Evolutionary conservation across 1,140 invertebrate species (phyloP).

Genomic region (Tetraneura akinire): DNA sequence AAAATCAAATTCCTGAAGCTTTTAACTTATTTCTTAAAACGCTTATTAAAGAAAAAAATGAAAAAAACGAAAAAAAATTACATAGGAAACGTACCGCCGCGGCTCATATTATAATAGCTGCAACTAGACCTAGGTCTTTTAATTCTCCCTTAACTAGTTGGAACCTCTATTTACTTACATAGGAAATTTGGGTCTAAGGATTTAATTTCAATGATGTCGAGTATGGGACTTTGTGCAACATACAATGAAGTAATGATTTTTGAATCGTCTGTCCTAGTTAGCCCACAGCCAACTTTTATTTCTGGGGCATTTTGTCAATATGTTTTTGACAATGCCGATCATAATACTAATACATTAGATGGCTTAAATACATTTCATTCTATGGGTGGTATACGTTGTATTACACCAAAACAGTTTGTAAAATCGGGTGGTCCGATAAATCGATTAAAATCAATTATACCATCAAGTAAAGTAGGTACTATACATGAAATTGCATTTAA

Average conservation of each 20-base stretch:
- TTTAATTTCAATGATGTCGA: neutral
- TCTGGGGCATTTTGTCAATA: neutral
- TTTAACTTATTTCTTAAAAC: neutral
- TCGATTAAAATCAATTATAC: neutral
- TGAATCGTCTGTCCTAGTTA: neutral
- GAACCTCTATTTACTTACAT: neutral
- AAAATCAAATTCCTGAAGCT: neutral
- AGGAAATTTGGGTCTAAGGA: neutral
- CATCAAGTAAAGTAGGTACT: conserved; percentile 28
- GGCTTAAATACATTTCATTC: conserved; percentile 55
- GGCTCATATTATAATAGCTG: neutral
- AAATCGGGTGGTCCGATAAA: neutral
- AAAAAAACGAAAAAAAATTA: neutral
- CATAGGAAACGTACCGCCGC: neutral
- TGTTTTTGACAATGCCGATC: neutral
- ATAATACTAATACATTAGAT: conserved; percentile 53
- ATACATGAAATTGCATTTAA: conserved; percentile 52
- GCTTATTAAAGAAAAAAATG: neutral
- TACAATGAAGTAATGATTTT: neutral
- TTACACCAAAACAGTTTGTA: conserved; percentile 43
- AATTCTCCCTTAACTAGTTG: neutral
- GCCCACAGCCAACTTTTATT: neutral
- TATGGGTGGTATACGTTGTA: conserved; percentile 55
- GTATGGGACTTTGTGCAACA: neutral
- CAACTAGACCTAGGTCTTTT: neutral